phyloP scores from a whole-genome alignment of 1,140 invertebrate species.

The Subanguina moxae region DNA sequence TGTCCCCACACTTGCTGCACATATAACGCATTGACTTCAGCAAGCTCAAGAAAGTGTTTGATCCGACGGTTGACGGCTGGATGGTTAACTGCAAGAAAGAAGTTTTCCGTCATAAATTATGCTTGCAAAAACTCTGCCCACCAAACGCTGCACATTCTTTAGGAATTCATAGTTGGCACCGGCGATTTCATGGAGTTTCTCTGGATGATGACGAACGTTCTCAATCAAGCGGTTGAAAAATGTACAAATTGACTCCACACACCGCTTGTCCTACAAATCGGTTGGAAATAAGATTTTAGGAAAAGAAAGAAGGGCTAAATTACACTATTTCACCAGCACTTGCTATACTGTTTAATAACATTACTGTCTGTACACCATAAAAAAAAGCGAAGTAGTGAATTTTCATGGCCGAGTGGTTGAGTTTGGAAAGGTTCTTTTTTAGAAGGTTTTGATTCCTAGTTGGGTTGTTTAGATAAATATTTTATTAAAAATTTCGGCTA shows the following conservation, averaged over 20 bases:
- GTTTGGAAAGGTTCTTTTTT: too few species aligned
- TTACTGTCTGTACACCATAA: too few species aligned
- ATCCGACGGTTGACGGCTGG: constrained; percentile 47
- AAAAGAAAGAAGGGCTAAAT: too few species aligned
- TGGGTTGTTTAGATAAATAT: too few species aligned
- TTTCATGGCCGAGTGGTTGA: too few species aligned
- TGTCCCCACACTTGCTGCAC: constrained; percentile 42
- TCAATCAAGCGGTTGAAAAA: constrained; percentile 91
- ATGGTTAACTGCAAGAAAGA: constrained; percentile 35
- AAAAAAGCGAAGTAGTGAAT: too few species aligned
- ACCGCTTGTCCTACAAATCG: constrained; percentile 78
- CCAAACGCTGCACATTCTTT: constrained; percentile 72
- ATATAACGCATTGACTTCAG: constrained; percentile 52
- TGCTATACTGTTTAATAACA: too few species aligned
- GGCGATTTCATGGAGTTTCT: constrained; percentile 86
- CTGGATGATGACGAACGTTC: constrained; percentile 86
- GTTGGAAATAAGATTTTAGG: constrained; percentile 12
- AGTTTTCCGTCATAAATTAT: not conserved
- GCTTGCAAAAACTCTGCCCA: constrained; percentile 58
- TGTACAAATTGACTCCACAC: constrained; percentile 90
- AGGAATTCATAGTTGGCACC: constrained; percentile 72
- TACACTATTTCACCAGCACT: too few species aligned
- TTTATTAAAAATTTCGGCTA: too few species aligned
- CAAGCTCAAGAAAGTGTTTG: constrained; percentile 49
- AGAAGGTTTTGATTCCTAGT: too few species aligned